A percentile compares a stretch with the other conserved stretches of the same genome.
Conservation (phyloP, 2,113 vertebrate genomes). For the Oxyura jamaicensis region DNA sequence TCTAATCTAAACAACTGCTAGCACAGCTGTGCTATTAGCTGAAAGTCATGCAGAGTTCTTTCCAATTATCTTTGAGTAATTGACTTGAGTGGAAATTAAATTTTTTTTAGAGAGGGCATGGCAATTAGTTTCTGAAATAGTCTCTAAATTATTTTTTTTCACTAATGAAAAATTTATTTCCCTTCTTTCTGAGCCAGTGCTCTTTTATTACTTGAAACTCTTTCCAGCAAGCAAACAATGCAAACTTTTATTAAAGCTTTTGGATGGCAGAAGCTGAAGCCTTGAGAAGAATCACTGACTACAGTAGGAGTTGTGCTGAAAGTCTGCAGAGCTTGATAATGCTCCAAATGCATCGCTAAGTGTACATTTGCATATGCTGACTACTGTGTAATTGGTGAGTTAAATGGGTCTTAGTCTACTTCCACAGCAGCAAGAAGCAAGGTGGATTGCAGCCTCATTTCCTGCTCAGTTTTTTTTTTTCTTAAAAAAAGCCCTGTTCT, state of each 20-base stretch:
- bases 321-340: not conserved
- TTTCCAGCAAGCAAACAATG: slow-evolving; percentile 27
- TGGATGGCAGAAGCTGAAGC: not conserved
- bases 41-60: not conserved
- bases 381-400: not conserved
- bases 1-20: not conserved
- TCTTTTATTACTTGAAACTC: not conserved
- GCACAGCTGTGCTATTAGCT: not conserved
- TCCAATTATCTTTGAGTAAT: not conserved
- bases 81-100: not conserved
- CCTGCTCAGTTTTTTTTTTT: no score
- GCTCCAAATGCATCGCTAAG: not conserved
- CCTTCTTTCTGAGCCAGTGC: slow-evolving; percentile 21
- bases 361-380: not conserved
- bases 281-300: not conserved
- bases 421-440: not conserved
- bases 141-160: not conserved
- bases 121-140: not conserved
- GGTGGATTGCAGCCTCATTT: not conserved
- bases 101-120: not conserved
- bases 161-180: slow-evolving; percentile 16
- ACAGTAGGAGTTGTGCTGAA: not conserved
- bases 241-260: not conserved
- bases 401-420: not conserved
- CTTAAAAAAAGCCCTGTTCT: not conserved